These are phyloP conservation scores for Eupeodes latifasciatus DNA, from an alignment of 2,888 invertebrate species.

Conservation along the genomic window DNA sequence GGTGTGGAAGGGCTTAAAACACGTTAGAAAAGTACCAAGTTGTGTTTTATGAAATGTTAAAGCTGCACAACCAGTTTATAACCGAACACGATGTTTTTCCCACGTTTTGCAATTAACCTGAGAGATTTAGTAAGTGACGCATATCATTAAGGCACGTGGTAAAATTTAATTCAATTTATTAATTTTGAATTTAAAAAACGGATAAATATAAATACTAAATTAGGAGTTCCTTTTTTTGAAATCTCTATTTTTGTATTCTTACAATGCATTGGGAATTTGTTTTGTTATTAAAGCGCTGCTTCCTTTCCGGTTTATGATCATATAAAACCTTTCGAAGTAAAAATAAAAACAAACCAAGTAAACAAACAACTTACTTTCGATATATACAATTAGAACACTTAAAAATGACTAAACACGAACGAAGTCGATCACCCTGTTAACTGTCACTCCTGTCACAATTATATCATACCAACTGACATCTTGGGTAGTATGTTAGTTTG, in stretches of 20 bases:
- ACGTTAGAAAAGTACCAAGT: too few species aligned
- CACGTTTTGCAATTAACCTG: neutral
- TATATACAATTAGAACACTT: neutral
- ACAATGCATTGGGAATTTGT: neutral
- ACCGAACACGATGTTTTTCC: neutral
- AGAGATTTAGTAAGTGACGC: neutral
- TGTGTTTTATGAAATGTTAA: too few species aligned
- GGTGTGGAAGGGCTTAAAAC: too few species aligned
- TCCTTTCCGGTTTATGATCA: neutral
- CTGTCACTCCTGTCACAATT: neutral
- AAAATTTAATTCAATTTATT: neutral
- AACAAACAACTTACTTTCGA: neutral
- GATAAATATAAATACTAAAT: neutral
- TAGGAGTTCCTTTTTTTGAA: neutral
- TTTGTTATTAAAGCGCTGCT: neutral
- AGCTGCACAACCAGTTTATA: too few species aligned
- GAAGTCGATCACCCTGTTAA: constrained; percentile 6
- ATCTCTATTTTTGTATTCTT: too few species aligned
- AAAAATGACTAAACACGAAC: neutral
- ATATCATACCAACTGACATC: too few species aligned
- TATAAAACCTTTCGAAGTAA: neutral
- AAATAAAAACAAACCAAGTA: neutral
- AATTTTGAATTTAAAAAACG: neutral
- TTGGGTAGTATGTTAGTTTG: too few species aligned
- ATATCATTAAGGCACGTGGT: neutral